Base-by-base conservation (phyloP, 2,888 invertebrate genomes). In the Lasius platythorax region DNA sequence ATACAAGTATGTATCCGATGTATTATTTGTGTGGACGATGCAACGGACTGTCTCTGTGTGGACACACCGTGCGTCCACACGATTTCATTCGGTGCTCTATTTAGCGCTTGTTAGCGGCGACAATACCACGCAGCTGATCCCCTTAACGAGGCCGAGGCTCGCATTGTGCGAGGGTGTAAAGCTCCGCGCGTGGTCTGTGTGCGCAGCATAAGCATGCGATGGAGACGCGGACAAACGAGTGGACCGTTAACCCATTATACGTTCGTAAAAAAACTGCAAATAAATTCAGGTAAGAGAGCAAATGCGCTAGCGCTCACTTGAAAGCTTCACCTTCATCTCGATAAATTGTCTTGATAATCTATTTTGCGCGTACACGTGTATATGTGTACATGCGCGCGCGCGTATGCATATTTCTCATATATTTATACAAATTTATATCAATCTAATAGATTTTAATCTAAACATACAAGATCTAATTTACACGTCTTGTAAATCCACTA, bases 61-160 rank as follows among this genome's bases (percentile, higher is more conserved):
- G 64, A 85, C 76, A 82, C 75, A 63, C 68, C 23, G 83, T 78
- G 84, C 74, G 85, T 88, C 89, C 85, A 75, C 82, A 84, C 89
- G 86, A 89, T 89, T 89, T 87, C 86, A 83, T 85, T 79, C 74
- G 82, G 89, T 85, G 90, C 92, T 94, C 94, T 93, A 94, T 94
- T 94, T 94, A 93, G 93, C 92, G 93, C 94, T 94, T 93, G 95
- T 95, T 95, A 95, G 93, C 91, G 91, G 81, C 91, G 92, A 93
- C 94, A 94, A 93, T 93, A 89, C 90, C 91, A 88, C 88, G 91
- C 93, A 92, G 93, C 93, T 94, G 94, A 94, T 94, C 93, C 94
- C 93, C 93, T 91, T 91, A 91, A 91, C 91, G 91, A 91, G 91
- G 84, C 78, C 89, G 91, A 85, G 83, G 81, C 88, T 85, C 87